phyloP scores from a whole-genome alignment of 2,113 vertebrate genomes.

The Saimiri boliviensis region DNA sequence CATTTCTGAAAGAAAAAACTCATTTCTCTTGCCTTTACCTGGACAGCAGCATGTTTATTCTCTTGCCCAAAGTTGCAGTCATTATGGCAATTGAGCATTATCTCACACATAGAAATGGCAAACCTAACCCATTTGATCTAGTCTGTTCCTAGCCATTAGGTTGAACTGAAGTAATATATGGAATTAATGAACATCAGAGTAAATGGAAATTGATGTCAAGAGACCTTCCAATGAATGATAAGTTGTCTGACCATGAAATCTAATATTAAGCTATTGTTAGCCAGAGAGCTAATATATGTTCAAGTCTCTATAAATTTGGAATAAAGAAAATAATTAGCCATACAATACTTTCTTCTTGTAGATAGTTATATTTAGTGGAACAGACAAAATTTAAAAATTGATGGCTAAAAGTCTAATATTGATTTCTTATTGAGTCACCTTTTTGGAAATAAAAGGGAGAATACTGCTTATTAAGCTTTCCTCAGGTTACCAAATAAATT shows the following conservation, averaged over 20 bases:
- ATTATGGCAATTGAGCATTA: background rate
- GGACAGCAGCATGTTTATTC: background rate
- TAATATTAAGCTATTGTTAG: background rate
- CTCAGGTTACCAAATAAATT: background rate
- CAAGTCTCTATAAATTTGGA: background rate
- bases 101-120: background rate
- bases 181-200: background rate
- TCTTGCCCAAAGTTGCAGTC: background rate
- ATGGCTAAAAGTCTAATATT: background rate
- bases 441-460: background rate
- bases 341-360: background rate
- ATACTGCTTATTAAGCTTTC: background rate
- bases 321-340: background rate
- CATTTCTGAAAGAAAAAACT: background rate
- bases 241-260: background rate
- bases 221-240: background rate
- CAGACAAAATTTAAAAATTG: background rate
- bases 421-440: background rate
- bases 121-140: background rate
- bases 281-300: background rate
- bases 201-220: background rate
- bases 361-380: background rate
- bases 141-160: background rate
- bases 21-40: background rate
- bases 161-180: background rate